Conservation (phyloP, 2,888 invertebrate species). For the Papilio gigon region DNA sequence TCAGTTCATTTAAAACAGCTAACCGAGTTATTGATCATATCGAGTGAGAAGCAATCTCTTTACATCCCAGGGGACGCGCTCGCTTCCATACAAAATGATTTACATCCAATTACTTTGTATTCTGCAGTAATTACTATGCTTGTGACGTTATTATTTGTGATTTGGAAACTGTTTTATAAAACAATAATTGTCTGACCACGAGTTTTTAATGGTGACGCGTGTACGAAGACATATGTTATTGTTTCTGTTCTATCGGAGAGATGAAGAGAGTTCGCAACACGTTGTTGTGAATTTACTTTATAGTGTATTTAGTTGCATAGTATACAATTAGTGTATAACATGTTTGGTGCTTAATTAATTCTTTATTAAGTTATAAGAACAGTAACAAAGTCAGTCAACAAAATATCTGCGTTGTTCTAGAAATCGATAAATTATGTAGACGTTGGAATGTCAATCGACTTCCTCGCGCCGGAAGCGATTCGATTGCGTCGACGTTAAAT, state of each 20-base stretch:
- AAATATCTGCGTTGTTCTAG: background rate
- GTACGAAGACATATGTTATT: too few species aligned
- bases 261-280: too few species aligned
- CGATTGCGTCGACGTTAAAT: constrained; percentile 3
- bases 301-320: too few species aligned
- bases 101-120: constrained; percentile 20
- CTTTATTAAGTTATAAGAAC: too few species aligned
- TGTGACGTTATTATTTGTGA: background rate
- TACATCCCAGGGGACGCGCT: background rate
- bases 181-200: background rate
- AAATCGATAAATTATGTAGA: constrained; percentile 6
- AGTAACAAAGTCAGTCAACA: too few species aligned
- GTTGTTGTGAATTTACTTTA: too few species aligned
- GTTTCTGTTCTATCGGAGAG: too few species aligned
- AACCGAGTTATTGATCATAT: constrained; percentile 7
- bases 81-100: constrained; percentile 20
- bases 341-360: too few species aligned
- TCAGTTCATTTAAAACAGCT: background rate
- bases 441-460: constrained; percentile 7
- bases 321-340: too few species aligned
- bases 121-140: background rate
- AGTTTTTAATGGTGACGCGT: too few species aligned
- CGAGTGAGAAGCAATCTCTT: background rate
- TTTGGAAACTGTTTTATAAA: background rate
- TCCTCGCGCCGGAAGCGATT: constrained; percentile 2